A percentile compares a stretch with the other conserved stretches of the same genome.
phyloP scores from a whole-genome alignment of 2,888 invertebrate species.

The Lordiphosa andalusiaca region DNA sequence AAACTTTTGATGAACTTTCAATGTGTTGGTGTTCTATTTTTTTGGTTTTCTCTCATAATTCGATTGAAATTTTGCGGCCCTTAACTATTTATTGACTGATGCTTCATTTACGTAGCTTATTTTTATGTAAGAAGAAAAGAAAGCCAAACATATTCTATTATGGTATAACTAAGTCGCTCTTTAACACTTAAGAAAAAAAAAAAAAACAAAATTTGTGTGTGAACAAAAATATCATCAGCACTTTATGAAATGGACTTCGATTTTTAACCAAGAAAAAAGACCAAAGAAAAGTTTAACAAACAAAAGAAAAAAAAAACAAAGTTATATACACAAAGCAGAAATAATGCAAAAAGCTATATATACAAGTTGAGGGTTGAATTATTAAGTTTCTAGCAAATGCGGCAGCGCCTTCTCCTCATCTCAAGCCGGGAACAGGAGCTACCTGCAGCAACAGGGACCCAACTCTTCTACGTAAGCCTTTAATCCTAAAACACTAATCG shows the following conservation, averaged over 20 bases:
- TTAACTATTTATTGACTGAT: conserved; percentile 80
- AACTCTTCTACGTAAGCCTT: conserved; percentile 59
- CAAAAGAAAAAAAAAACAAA: conserved; percentile 35
- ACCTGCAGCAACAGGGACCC: conserved; percentile 39
- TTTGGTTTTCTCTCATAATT: not conserved
- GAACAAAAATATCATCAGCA: conserved; percentile 80
- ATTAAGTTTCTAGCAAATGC: conserved; percentile 70
- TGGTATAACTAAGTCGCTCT: conserved; percentile 68
- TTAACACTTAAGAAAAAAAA: conserved; percentile 58
- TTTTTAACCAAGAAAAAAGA: conserved; percentile 67
- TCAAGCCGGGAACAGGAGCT: conserved; percentile 18
- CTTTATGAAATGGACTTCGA: conserved; percentile 81
- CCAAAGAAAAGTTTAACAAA: conserved; percentile 29
- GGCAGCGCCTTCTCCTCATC: conserved; percentile 30
- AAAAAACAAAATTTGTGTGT: conserved; percentile 76
- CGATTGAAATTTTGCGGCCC: conserved; percentile 72
- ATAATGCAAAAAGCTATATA: conserved; percentile 56
- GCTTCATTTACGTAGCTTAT: conserved; percentile 66
- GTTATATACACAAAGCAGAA: conserved; percentile 39
- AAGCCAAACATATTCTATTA: conserved; percentile 48
- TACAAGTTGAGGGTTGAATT: conserved; percentile 75
- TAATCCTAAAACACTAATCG: conserved; percentile 16
- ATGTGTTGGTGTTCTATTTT: not conserved
- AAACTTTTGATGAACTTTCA: not conserved
- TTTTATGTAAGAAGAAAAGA: conserved; percentile 43